A percentile compares a stretch with the other conserved stretches of the same genome.
Evolutionary conservation across 2,888 invertebrate species (phyloP).

Genomic region (Brenthis ino): DNA sequence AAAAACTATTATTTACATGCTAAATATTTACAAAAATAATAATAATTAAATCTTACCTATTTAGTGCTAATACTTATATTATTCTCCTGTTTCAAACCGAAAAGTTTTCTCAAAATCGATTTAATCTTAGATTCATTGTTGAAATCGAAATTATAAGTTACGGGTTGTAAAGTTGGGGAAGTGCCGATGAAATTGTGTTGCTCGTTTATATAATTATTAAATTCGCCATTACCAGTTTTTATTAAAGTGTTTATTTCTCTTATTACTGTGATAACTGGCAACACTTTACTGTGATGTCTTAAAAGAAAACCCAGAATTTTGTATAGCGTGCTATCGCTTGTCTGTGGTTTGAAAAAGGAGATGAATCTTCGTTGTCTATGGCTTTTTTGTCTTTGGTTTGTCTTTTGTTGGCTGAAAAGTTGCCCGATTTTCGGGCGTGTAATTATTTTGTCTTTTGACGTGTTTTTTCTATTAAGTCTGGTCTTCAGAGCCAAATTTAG

Average conservation of each 20-base stretch:
- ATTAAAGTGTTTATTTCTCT: conserved; percentile 66
- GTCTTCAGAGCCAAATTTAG: neutral
- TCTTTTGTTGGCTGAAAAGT: no score
- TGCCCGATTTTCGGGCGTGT: neutral
- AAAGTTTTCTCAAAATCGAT: conserved; percentile 56
- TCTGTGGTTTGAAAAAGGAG: conserved; percentile 48
- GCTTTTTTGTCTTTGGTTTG: neutral
- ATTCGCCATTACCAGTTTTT: conserved; percentile 58
- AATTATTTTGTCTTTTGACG: conserved; percentile 2
- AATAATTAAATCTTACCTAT: conserved; percentile 5
- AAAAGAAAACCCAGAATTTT: conserved; percentile 58
- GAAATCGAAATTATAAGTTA: conserved; percentile 57
- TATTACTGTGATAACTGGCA: conserved; percentile 62
- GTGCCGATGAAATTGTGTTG: conserved; percentile 61
- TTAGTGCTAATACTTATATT: conserved; percentile 51
- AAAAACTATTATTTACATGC: conserved; percentile 6
- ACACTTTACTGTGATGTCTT: conserved; percentile 52
- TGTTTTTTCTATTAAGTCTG: neutral
- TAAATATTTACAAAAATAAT: conserved; percentile 19
- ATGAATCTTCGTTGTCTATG: conserved; percentile 58
- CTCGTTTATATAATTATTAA: conserved; percentile 59
- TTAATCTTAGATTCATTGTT: conserved; percentile 52
- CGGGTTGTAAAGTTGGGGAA: conserved; percentile 41
- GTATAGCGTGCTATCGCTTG: conserved; percentile 54
- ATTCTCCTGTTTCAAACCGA: conserved; percentile 57